Conservation (phyloP, 2,113 vertebrate genomes). For the Callipepla californica region DNA sequence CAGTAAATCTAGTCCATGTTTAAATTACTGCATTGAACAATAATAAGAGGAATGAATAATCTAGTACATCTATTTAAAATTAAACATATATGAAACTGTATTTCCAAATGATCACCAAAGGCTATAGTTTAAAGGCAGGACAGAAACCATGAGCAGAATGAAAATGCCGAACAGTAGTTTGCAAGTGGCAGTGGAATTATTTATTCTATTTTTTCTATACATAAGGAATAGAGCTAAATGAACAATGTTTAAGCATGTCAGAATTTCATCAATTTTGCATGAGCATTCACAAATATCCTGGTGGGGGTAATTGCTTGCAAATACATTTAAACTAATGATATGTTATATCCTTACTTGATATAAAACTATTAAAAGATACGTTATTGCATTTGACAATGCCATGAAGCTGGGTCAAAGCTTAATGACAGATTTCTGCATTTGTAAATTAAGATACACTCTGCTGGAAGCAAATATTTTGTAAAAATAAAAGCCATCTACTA, state of each 20-base stretch:
- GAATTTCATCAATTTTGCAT: conserved; percentile 87
- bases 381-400: conserved; percentile 87
- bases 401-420: conserved; percentile 86
- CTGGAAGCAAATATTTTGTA: conserved; percentile 87
- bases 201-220: conserved; percentile 87
- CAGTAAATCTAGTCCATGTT: conserved; percentile 81
- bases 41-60: conserved; percentile 83
- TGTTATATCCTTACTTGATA: conserved; percentile 87
- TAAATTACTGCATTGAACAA: conserved; percentile 80
- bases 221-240: conserved; percentile 85
- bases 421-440: conserved; percentile 85
- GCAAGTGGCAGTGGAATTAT: conserved; percentile 81
- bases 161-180: conserved; percentile 78
- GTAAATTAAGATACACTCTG: conserved; percentile 85
- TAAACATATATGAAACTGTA: conserved; percentile 85
- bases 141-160: conserved; percentile 72
- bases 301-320: conserved; percentile 89
- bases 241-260: conserved; percentile 88
- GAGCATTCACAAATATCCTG: conserved; percentile 86
- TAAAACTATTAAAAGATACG: conserved; percentile 88
- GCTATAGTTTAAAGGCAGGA: conserved; percentile 80
- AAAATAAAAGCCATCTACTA: conserved; percentile 83
- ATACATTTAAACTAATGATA: conserved; percentile 90
- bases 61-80: conserved; percentile 81
- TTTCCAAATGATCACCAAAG: conserved; percentile 80